Evolutionary conservation across 92 coral and sea anemone genomes (phyloP), one percentile per base, ranked within the genome.

Genomic region (Umimayanthus kanabou): DNA sequence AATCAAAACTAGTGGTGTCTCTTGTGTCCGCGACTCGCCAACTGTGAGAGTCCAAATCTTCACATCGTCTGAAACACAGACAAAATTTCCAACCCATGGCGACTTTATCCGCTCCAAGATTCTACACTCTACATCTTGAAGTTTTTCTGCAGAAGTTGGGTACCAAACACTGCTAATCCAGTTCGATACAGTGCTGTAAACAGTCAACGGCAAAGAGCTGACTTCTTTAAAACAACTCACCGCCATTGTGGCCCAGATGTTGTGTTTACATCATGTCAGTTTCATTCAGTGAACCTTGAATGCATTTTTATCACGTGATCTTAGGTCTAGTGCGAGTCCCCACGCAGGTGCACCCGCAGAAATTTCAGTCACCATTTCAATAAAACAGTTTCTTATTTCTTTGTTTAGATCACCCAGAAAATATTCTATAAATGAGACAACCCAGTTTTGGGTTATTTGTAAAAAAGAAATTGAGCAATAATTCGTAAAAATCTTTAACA

Each of bases 1-100:
- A 14, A 95, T 79, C n/a, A 95, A 89, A 30, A 97, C 98, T 25
- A 95, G 90, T 20, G 98, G 97, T 42, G 97, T 91, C 57, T 86
- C 80, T 77, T 87, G 92, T 37, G 93, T 50, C 30, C 91, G 87
- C 53, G 93, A 65, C 29, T 93, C 91, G 87, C 94, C 96, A 78
- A 97, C 98, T 87, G 75, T 93, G 71, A 97, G 84, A 2, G 99
- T 97, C 94, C 99, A 91, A 81, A 97, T 92, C 11, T 88, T 88
- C 28, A 97, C 95, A 58, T 93, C 92, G 26, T 92, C 87, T 69
- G 85, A 94, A 16, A 97, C 94, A 29, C 91, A 86, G 67, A 97
- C 89, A 75, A 95, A 97, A 85, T 93, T 94, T 39, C 96, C 99
- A 13, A 88, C 92, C 98, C 98, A 95, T 1, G 95, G 94, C 43